Percentiles rank a stretch among this genome's conserved stretches.
phyloP scores from a whole-genome alignment of 2,113 vertebrate species.

The Pedionomus torquatus region DNA sequence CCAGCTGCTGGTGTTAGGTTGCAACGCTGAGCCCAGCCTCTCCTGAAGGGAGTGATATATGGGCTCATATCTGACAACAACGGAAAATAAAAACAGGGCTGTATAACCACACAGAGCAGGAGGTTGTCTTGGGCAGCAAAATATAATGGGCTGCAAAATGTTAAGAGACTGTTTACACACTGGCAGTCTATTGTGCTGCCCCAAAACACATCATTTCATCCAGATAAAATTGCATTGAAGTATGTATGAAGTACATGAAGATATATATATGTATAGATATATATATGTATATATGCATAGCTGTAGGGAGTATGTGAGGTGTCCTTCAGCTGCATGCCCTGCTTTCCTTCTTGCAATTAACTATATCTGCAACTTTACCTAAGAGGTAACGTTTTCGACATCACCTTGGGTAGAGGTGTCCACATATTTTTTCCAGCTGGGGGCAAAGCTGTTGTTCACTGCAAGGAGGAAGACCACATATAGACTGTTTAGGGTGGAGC shows the following conservation, averaged over 20 bases:
- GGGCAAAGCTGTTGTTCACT: neutral
- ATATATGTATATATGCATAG: neutral
- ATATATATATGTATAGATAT: neutral
- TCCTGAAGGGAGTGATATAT: slow-evolving; percentile 32
- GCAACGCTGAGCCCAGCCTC: neutral
- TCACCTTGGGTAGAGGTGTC: neutral
- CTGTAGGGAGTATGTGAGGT: neutral
- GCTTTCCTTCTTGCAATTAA: neutral
- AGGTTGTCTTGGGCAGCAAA: slow-evolving; percentile 65
- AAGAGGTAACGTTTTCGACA: neutral
- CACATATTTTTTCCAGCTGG: slow-evolving; percentile 54
- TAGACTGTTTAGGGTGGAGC: slow-evolving; percentile 30
- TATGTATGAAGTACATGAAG: neutral
- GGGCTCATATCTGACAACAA: slow-evolving; percentile 56
- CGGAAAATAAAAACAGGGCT: slow-evolving; percentile 53
- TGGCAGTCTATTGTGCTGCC: slow-evolving; percentile 3
- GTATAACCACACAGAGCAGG: slow-evolving; percentile 54
- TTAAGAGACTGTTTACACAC: slow-evolving; percentile 69
- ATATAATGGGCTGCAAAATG: slow-evolving; percentile 65
- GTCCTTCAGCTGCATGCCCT: neutral
- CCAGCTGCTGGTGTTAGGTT: neutral
- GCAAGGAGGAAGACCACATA: slow-evolving; percentile 17
- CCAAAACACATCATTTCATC: neutral
- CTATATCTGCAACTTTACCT: neutral
- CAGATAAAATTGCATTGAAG: neutral